A percentile compares a stretch with the other conserved stretches of the same genome.
Evolutionary conservation across 1,140 invertebrate species (phyloP).

Genomic region (Zaprionus davidi): DNA sequence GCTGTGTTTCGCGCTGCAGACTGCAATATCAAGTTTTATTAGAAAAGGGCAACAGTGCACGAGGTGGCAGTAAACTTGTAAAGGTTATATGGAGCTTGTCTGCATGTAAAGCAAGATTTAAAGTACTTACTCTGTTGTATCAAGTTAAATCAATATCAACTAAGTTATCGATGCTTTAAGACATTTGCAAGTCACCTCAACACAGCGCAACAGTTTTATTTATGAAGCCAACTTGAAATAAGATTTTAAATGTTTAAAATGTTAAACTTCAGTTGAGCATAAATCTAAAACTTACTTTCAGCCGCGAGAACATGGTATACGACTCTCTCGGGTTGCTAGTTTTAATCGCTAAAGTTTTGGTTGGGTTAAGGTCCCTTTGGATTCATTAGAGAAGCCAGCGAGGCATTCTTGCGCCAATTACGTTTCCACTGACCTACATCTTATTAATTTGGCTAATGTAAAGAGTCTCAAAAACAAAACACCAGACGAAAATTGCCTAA

Average conservation of each 20-base stretch:
- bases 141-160: too few relatives aligned
- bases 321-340: background rate
- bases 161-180: too few relatives aligned
- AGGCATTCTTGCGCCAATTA: conserved; percentile 43
- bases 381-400: conserved; percentile 33
- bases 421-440: conserved; percentile 56
- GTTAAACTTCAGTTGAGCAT: background rate
- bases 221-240: too few relatives aligned
- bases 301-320: background rate
- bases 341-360: conserved; percentile 7
- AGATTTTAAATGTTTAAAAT: background rate
- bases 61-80: background rate
- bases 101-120: too few relatives aligned
- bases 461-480: conserved; percentile 29
- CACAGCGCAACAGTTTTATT: too few relatives aligned
- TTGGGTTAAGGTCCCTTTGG: conserved; percentile 23
- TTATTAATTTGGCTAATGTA: conserved; percentile 61
- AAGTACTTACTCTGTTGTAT: too few relatives aligned
- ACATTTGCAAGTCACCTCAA: too few relatives aligned
- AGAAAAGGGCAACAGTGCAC: conserved; percentile 13
- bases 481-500: conserved; percentile 9
- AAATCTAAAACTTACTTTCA: background rate
- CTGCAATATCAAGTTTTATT: background rate
- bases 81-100: too few relatives aligned
- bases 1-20: background rate